A percentile compares a stretch with the other conserved stretches of the same genome.
Evolutionary conservation across 2,113 vertebrate species (phyloP).

Genomic region (Tenebrosternarchus preto): DNA sequence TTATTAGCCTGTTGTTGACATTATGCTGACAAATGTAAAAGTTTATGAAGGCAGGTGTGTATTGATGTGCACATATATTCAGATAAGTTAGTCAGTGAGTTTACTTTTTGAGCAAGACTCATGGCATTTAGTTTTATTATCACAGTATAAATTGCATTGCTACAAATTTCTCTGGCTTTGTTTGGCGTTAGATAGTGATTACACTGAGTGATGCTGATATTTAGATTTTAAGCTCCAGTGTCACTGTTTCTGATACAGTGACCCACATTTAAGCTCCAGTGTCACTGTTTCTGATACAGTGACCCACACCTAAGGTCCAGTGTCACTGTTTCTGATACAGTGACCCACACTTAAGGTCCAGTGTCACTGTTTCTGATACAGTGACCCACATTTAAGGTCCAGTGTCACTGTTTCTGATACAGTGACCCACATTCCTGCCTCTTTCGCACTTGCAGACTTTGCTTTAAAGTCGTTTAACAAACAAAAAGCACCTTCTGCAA

Average conservation of each 20-base stretch:
- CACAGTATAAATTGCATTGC: background rate
- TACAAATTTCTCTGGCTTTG: background rate
- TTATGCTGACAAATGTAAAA: background rate
- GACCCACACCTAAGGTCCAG: constrained; percentile 22
- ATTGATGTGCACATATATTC: background rate
- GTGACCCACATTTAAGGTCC: constrained; percentile 25
- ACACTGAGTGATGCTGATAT: background rate
- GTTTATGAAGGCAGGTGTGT: background rate
- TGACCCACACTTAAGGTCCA: constrained; percentile 20
- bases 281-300: constrained; percentile 18
- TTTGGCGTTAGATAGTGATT: background rate
- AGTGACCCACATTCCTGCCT: constrained; percentile 23
- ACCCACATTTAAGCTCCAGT: constrained; percentile 19
- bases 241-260: constrained; percentile 20
- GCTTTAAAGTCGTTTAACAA: constrained; percentile 42
- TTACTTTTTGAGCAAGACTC: background rate
- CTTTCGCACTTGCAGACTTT: constrained; percentile 7
- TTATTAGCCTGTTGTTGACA: background rate
- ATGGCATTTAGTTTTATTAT: background rate
- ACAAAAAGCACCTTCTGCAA: constrained; percentile 36
- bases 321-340: constrained; percentile 16
- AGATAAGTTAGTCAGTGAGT: background rate
- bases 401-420: constrained; percentile 10
- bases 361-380: constrained; percentile 9
- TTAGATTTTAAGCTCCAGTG: background rate